These are phyloP conservation scores for Amblyjoppa fuscipennis DNA, from an alignment of 2,888 invertebrate genomes.

Conservation along the genomic window DNA sequence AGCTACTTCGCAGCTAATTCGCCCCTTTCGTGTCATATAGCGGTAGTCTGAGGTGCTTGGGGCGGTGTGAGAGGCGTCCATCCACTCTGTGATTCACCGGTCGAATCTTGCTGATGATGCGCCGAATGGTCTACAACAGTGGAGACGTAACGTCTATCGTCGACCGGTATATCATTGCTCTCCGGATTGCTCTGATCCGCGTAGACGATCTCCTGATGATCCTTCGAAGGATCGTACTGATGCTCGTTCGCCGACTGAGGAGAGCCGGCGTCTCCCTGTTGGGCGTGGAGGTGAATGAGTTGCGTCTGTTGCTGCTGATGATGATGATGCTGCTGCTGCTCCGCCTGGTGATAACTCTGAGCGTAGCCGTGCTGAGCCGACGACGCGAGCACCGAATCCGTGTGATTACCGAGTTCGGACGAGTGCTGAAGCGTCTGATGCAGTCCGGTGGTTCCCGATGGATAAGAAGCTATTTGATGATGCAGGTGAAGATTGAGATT, in stretches of 20 bases:
- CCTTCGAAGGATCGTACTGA: conserved; percentile 77
- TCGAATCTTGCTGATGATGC: conserved; percentile 72
- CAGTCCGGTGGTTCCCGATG: conserved; percentile 86
- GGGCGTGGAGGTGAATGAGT: conserved; percentile 78
- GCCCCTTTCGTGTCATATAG: conserved; percentile 77
- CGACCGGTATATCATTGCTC: conserved; percentile 72
- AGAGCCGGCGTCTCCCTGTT: conserved; percentile 69
- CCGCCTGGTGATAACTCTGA: conserved; percentile 76
- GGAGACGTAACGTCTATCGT: conserved; percentile 79
- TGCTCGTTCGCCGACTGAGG: conserved; percentile 72
- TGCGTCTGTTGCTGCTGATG: conserved; percentile 75
- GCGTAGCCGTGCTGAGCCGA: conserved; percentile 74
- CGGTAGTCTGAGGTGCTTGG: conserved; percentile 82
- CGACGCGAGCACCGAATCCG: conserved; percentile 84
- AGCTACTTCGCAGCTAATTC: conserved; percentile 48
- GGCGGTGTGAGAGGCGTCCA: conserved; percentile 83
- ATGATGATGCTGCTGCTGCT: conserved; percentile 4
- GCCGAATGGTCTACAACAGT: conserved; percentile 77
- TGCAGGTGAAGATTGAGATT: conserved; percentile 83
- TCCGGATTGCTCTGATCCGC: conserved; percentile 74
- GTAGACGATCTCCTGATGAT: conserved; percentile 76
- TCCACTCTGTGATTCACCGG: conserved; percentile 66
- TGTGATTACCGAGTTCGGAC: conserved; percentile 87
- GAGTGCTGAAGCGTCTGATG: conserved; percentile 88
- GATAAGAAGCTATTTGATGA: conserved; percentile 81